These are phyloP conservation scores for Gambusia holbrooki DNA, from an alignment of 2,113 vertebrate species.

Conservation along the genomic window DNA sequence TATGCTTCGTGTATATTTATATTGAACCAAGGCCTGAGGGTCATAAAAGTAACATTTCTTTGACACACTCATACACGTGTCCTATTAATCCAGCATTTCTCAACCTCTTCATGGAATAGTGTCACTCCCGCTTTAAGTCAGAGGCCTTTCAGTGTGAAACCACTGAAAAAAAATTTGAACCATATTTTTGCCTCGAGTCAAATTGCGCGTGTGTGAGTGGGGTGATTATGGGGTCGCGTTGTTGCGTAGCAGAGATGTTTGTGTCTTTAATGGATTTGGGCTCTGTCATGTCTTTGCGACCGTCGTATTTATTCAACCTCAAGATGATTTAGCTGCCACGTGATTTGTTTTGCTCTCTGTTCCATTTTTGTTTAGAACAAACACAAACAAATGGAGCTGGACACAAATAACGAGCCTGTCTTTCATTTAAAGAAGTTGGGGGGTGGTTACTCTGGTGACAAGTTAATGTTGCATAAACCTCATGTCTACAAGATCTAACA, in stretches of 20 bases:
- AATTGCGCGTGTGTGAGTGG: not conserved
- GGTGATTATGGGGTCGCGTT: constrained; percentile 17
- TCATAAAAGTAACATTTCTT: constrained; percentile 74
- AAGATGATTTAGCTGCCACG: constrained; percentile 12
- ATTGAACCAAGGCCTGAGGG: constrained; percentile 61
- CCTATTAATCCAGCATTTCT: constrained; percentile 64
- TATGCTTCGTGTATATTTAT: constrained; percentile 71
- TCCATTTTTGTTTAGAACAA: constrained; percentile 24
- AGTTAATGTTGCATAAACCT: constrained; percentile 23
- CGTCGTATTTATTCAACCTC: constrained; percentile 11
- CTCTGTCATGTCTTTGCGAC: constrained; percentile 14
- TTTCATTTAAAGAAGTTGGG: constrained; percentile 5
- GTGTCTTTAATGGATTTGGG: constrained; percentile 7
- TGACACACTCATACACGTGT: constrained; percentile 65
- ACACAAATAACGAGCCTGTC: not conserved
- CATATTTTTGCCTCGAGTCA: constrained; percentile 29
- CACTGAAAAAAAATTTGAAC: constrained; percentile 25
- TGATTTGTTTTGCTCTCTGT: constrained; percentile 16
- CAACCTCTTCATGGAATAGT: constrained; percentile 12
- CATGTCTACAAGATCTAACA: constrained; percentile 2
- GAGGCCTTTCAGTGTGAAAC: constrained; percentile 31
- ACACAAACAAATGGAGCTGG: constrained; percentile 3
- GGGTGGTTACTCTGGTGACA: constrained; percentile 18
- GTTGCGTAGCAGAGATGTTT: constrained; percentile 18
- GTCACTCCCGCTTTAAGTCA: constrained; percentile 34